Evolutionary conservation across 1,140 invertebrate genomes (phyloP), one percentile per base, ranked within the genome.

Genomic region (Coenobita brevimanus): DNA sequence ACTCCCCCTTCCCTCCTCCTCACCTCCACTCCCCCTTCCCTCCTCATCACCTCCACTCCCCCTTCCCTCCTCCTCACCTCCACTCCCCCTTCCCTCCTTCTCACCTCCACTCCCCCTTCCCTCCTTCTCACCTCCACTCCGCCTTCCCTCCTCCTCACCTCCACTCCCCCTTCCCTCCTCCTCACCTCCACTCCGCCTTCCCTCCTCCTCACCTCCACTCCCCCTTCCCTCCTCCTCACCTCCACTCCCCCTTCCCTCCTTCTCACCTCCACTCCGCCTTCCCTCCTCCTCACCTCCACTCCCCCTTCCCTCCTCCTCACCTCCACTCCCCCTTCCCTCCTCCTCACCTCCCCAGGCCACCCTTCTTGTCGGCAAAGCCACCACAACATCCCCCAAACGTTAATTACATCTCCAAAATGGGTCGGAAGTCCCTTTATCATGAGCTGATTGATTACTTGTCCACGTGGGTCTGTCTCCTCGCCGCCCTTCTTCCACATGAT

Each of bases 401-500:
- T 78, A 79, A 67, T 78, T 64, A 60, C 71, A 60, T 57, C 38
- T 67, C 75, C 60, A 43, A 78, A 78, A 67, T 46, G 41, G 73
- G 69, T 79, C 84, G 73, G 84, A 86, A 79, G 75, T 78, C 33
- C 75, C 54, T 86, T 86, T 86, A 86, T 86, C 83, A 79, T 67
- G 83, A 36, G 36, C 41, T 79, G 83, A 86, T 86, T 86, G 83
- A 86, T 86, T 69, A 33, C 54, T 38, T 27, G 82, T 84, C 82
- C 82, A 27, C 73, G 73, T 78, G 82, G 71, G 24, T 57, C 50
- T 76, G 71, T 84, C 67, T 83, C 67, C 82, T 54, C 36, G 6
- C 43, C 43, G 24, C 38, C 43, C 82, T 10, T 75, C 82, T 57
- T 50, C 54, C 27, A 33, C 50, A 71, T 85, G 43, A 36, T 67